Evolutionary conservation across 2,797 vertebrate species (phyloP).

Genomic region (Podarcis lilfordi): DNA sequence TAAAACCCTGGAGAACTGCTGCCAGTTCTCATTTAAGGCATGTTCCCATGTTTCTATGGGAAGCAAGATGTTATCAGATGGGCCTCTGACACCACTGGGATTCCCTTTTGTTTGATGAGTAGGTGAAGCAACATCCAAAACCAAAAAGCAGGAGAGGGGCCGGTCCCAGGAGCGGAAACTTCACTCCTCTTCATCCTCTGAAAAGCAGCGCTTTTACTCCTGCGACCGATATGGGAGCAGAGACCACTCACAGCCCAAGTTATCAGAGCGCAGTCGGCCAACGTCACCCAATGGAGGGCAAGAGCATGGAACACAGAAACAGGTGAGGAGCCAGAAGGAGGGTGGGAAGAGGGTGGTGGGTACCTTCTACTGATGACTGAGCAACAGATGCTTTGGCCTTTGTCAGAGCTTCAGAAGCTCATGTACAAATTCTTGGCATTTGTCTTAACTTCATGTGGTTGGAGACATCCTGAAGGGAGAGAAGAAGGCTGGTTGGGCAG

Average conservation of each 20-base stretch:
- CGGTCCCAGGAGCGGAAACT: conserved; percentile 94
- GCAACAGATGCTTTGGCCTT: background rate
- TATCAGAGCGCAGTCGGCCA: conserved; percentile 86
- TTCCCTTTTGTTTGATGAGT: conserved; percentile 40
- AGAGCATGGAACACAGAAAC: conserved; percentile 85
- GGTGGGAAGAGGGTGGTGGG: background rate
- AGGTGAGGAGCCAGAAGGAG: conserved; percentile 81
- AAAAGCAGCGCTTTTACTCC: conserved; percentile 97
- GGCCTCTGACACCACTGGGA: conserved; percentile 6
- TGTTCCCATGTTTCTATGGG: no score
- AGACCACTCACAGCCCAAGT: conserved; percentile 87
- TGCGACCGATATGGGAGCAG: conserved; percentile 93
- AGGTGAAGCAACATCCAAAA: conserved; percentile 77
- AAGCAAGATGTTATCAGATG: rapidly evolving
- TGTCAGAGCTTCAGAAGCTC: background rate
- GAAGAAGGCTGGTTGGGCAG: no score
- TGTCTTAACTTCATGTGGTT: background rate
- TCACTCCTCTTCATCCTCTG: conserved; percentile 88
- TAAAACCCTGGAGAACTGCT: no score
- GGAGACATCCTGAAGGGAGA: no score
- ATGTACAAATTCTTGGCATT: background rate
- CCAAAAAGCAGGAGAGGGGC: conserved; percentile 86
- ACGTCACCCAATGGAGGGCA: conserved; percentile 85
- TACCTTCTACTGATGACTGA: rapidly evolving
- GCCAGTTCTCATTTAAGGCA: no score